Evolutionary conservation across 2,888 invertebrate genomes (phyloP), one percentile per base, ranked within the genome.

Genomic region (Ernsta delagoae): DNA sequence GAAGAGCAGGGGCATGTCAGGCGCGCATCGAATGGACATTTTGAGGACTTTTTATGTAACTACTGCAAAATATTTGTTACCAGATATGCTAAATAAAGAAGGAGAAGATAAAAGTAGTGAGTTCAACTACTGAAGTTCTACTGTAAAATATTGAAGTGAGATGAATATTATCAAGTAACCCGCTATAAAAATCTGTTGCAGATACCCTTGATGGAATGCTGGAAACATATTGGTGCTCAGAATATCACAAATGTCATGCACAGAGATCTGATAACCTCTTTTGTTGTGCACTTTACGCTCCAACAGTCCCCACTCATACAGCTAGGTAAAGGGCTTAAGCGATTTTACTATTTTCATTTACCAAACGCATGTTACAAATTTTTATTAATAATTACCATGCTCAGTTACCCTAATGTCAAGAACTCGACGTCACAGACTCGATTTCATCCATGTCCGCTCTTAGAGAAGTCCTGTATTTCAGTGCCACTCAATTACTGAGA

Each of bases 231-330:
- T 97, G 97, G 96, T 96, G 96, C 83, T 96, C 97, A 0, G 97
- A 98, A 80, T 97, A 97, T 83, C 96, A 97, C 84, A 98, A 98
- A 86, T 97, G 97, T 78, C 97, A 97, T 80, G 97, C 96, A 0
- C 92, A 96, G 24, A 95, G 95, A 80, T 93, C 94, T 1, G 94
- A 94, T 7, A 94, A 95, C 72, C 94, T 96, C 77, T 88, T 97
- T 69, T 93, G 97, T 72, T 97, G 97, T 81, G 94, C 96, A 7
- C 88, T 98, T 0, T 98, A 96, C 79, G 94, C 95, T 8, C 95
- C 96, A 8, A 91, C 96, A 31, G 95, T 98, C 68, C 96, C 97
- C 24, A 96, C 95, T 16, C 96, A 96, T 78, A 96, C 97, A 7
- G 96, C 97, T 95, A 95, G 96, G 95, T 95, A n/a, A 24, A 24